A percentile compares a stretch with the other conserved stretches of the same genome.
Conservation (phyloP, 2,888 invertebrate species). For the Hypena proboscidalis region DNA sequence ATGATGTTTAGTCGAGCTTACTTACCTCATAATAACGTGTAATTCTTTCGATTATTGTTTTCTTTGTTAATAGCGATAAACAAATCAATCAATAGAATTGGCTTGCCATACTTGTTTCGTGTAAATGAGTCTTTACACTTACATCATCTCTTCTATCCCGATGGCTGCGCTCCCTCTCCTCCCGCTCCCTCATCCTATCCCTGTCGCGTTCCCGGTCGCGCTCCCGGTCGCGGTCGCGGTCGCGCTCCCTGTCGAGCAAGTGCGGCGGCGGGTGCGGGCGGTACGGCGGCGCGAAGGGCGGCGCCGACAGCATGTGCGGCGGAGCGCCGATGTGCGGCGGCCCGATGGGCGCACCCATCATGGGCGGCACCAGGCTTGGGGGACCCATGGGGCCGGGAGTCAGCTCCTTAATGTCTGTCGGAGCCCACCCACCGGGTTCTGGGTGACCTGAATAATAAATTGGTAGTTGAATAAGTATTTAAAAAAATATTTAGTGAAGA, state of each 20-base stretch:
- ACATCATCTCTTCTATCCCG: slow-evolving; percentile 73
- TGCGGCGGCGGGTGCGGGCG: slow-evolving; percentile 58
- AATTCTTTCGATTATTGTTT: no score
- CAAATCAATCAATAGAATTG: no score
- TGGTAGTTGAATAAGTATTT: slow-evolving; percentile 1
- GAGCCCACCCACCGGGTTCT: slow-evolving; percentile 86
- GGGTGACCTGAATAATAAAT: slow-evolving; percentile 56
- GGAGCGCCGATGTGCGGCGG: slow-evolving; percentile 53
- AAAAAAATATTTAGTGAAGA: no score
- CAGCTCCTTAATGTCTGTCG: slow-evolving; percentile 88
- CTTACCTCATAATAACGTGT: no score
- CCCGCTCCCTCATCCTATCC: slow-evolving; percentile 54
- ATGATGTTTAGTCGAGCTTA: no score
- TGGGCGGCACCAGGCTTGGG: slow-evolving; percentile 55
- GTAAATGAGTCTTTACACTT: no score
- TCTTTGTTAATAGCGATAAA: no score
- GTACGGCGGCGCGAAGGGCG: slow-evolving; percentile 61
- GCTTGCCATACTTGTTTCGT: no score
- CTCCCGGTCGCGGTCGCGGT: slow-evolving; percentile 72
- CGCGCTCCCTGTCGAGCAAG: slow-evolving; percentile 67
- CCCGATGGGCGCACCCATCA: slow-evolving; percentile 60
- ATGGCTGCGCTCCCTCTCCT: slow-evolving; percentile 64
- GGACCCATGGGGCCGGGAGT: slow-evolving; percentile 85
- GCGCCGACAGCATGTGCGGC: slow-evolving; percentile 57
- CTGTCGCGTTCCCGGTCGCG: slow-evolving; percentile 51